Base-by-base conservation (phyloP, 2,113 vertebrate species). In the Oophaga pumilio region DNA sequence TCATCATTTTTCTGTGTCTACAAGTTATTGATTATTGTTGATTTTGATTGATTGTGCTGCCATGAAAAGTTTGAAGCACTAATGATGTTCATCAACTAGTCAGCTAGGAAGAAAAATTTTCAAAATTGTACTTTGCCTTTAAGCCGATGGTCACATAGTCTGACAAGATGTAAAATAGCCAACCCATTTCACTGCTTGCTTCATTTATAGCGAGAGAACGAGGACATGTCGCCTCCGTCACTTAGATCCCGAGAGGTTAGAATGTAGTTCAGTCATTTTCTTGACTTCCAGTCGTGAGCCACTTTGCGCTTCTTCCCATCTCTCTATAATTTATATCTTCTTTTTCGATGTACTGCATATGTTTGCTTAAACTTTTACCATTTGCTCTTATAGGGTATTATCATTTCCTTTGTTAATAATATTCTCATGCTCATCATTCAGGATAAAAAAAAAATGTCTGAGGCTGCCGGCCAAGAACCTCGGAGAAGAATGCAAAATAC, bases 361-460 rank as follows among this genome's bases (percentile, higher is more conserved):
- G 69, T 76, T 85, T 85, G 57, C 69, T 62, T 76, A 85, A 68
- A 76, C 56, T 74, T 24, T 73, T 28, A 76, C 17, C 28, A 26
- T 57, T 76, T 24, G 68, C 71, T 43, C 53, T 85, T 49, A 49
- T 50, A 22, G 56, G 26, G 60, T 52, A 53, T 69, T 83, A 66
- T 69, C 60, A 50, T 64, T 82, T 64, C 10, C 59, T 18, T 82
- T 66, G 57, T 64, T 82, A 71, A 22, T 60, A 73, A 57, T 64
- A 76, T 85, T 33, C 33, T 62, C 53, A 33, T 33, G 57, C 18
- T 60, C 56, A 62, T 73, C 22, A 49, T 10, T 85, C 50, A 49
- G 64, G 33, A 85, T 33, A 62, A 56, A 56, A 84, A 28, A n/a
- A n/a, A 43, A 43, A 43, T 17, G 59, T 84, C 66, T 53, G 81